Conservation (phyloP, 2,113 vertebrate species). For the Athene noctua region DNA sequence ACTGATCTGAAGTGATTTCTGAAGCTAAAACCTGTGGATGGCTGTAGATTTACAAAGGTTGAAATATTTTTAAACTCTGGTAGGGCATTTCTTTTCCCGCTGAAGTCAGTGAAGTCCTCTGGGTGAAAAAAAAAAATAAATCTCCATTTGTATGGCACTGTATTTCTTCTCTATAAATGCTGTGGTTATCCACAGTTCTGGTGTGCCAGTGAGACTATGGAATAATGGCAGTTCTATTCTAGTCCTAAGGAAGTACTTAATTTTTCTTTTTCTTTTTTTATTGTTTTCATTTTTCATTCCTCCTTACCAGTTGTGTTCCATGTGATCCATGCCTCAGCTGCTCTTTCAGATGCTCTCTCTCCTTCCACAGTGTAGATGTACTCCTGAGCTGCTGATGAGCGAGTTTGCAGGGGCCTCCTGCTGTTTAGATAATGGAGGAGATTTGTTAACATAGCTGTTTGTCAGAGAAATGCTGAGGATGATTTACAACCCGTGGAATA, state of each 20-base stretch:
- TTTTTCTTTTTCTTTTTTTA: neutral
- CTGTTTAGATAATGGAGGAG: neutral
- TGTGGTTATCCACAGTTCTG: neutral
- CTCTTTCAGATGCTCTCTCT: neutral
- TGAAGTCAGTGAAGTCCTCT: neutral
- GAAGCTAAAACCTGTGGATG: neutral
- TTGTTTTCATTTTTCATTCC: neutral
- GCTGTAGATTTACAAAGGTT: neutral
- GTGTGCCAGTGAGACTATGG: neutral
- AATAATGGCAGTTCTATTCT: neutral
- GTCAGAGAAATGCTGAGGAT: neutral
- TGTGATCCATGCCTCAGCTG: neutral
- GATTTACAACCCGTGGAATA: neutral
- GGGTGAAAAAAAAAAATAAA: too few relatives aligned
- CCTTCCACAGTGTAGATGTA: neutral
- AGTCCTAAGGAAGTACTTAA: neutral
- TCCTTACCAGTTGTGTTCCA: neutral
- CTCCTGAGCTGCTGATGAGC: neutral
- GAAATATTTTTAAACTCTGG: neutral
- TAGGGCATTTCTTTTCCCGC: neutral
- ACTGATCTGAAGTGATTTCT: neutral
- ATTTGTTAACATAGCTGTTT: neutral
- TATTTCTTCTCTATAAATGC: neutral
- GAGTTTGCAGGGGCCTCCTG: neutral
- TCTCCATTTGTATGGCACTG: neutral